A percentile compares a stretch with the other conserved stretches of the same genome.
Conservation (phyloP, 2,797 vertebrate species). For the Alfaro cultratus region DNA sequence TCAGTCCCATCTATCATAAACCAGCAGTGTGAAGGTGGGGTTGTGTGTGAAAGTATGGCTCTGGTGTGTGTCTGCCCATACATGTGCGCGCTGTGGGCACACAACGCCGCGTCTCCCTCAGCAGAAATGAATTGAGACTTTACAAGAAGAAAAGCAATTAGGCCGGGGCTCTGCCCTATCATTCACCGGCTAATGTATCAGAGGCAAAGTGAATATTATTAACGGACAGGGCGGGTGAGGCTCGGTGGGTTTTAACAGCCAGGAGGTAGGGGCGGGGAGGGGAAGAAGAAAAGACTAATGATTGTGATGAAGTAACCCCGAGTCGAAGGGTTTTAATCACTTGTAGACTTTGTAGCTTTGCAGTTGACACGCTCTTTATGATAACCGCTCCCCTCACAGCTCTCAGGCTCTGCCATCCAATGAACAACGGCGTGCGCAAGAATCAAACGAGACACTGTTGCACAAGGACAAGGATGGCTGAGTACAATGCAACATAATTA, state of each 20-base stretch:
- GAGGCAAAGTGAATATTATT: conserved; percentile 83
- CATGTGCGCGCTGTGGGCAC: conserved; percentile 51
- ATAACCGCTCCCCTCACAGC: conserved; percentile 65
- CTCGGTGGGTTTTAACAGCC: conserved; percentile 71
- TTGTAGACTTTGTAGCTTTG: conserved; percentile 74
- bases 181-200: conserved; percentile 85
- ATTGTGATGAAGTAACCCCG: conserved; percentile 75
- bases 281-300: conserved; percentile 74
- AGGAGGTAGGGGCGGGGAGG: conserved; percentile 41
- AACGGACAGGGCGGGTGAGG: conserved; percentile 63
- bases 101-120: conserved; percentile 75
- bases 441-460: conserved; percentile 70
- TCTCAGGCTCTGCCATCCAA: conserved; percentile 42
- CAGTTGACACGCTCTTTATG: conserved; percentile 72
- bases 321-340: conserved; percentile 80
- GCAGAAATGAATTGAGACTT: conserved; percentile 83
- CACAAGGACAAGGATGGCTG: conserved; percentile 64
- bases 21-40: conserved; percentile 78
- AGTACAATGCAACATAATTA: conserved; percentile 56
- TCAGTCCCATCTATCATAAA: conserved; percentile 91
- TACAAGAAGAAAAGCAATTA: conserved; percentile 82
- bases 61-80: conserved; percentile 42
- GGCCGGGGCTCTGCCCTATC: conserved; percentile 85
- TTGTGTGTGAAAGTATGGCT: conserved; percentile 63
- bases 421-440: conserved; percentile 40